Base-by-base conservation (phyloP, 2,797 vertebrate genomes). In the Sebastes elongatus region DNA sequence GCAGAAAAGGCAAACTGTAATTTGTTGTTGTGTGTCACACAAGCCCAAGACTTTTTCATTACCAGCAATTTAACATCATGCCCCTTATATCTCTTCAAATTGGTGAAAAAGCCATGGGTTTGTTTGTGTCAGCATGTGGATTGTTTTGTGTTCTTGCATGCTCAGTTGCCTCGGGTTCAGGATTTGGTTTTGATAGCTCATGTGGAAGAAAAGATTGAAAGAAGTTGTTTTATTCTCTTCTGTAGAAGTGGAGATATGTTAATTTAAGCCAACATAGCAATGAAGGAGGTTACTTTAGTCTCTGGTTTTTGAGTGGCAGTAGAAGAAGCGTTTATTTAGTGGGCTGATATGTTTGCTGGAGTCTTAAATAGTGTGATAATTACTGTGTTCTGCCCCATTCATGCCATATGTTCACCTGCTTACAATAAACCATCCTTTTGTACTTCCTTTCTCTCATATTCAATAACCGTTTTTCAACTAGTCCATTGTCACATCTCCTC, bases 381-480 rank as follows among this genome's bases (percentile, higher is more conserved):
- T 77, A 52, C 57, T 90, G 76, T 88, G 8, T 72, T 83, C 65
- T 85, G 46, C 60, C 84, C 63, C 86, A 87, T 86, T 87, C 91
- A 91, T 91, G 77, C 71, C 92, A 93, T 70, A 20, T 80, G 30
- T 82, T 85, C 86, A 90, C 68, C 64, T 88, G 53, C 84, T 82
- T 83, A 71, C 71, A 56, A 68, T 49, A 80, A 88, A 71, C 68
- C 92, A 93, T 88, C 79, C 6, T 80, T 55, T 82, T 61, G 38
- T 85, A 76, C 74, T 81, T 78, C 38, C 18, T 84, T 84, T 88
- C 73, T 78, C 27, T 85, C 87, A 82, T 80, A 38, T 71, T 62
- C 65, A 76, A 30, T 86, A 78, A 77, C 42, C 25, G 10, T 82
- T 78, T 82, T 84, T 67, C 85, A 81, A 84, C 74, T 55, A 84